Evolutionary conservation across 64 coral and sea anemone genomes (phyloP).

Genomic region (Montipora cactus): DNA sequence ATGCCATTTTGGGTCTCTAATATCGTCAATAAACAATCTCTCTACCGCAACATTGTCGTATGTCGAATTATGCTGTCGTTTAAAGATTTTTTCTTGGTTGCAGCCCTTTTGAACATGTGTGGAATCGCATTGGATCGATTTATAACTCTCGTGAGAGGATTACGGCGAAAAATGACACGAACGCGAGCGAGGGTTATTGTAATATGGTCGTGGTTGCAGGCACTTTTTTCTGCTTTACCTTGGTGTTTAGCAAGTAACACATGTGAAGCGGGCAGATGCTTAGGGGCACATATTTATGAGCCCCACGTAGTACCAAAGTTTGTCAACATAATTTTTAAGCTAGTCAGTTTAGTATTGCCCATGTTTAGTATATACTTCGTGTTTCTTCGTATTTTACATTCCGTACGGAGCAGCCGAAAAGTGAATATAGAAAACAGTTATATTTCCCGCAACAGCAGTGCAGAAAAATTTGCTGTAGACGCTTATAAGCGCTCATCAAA

Average conservation of each 20-base stretch:
- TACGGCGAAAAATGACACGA: constrained; percentile 73
- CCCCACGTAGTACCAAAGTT: constrained; percentile 38
- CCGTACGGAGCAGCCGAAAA: constrained; percentile 70
- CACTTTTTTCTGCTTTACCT: constrained; percentile 63
- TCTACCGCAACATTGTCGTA: constrained; percentile 52
- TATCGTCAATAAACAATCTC: neutral
- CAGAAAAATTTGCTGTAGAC: constrained; percentile 86
- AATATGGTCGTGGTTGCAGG: constrained; percentile 77
- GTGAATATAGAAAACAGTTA: constrained; percentile 89
- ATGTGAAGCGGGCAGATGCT: constrained; percentile 2
- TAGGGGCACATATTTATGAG: constrained; percentile 68
- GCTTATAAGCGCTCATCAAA: constrained; percentile 92
- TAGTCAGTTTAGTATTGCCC: constrained; percentile 49
- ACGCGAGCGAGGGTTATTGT: constrained; percentile 44
- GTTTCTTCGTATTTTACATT: constrained; percentile 82
- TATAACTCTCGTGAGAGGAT: constrained; percentile 79
- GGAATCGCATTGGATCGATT: constrained; percentile 92
- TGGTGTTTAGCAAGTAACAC: constrained; percentile 30
- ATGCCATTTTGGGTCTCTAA: constrained; percentile 67
- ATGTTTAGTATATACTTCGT: constrained; percentile 77
- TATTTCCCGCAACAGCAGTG: constrained; percentile 83
- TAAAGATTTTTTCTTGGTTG: constrained; percentile 80
- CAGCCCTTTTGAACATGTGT: constrained; percentile 82
- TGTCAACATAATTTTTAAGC: constrained; percentile 66
- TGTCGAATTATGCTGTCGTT: constrained; percentile 71